Conservation (phyloP, 2,797 vertebrate genomes). For the Lycodopsis pacificus region DNA sequence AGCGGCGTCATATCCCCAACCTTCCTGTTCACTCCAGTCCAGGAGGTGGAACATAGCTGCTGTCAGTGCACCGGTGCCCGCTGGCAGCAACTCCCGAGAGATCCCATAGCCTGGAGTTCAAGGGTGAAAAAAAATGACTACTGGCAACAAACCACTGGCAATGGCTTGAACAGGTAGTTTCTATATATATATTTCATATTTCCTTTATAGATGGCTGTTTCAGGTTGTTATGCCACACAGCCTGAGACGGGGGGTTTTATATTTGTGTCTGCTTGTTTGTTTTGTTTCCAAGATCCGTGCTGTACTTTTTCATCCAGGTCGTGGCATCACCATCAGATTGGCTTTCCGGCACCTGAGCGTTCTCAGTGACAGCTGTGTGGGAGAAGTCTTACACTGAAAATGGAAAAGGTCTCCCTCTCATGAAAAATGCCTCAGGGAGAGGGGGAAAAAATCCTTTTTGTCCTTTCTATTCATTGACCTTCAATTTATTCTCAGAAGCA, state of each 20-base stretch:
- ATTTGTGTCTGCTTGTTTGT: slow-evolving; percentile 22
- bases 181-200: slow-evolving; percentile 23
- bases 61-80: slow-evolving; percentile 47
- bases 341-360: slow-evolving; percentile 16
- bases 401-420: slow-evolving; percentile 30
- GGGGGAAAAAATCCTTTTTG: neutral
- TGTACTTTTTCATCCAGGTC: slow-evolving; percentile 36
- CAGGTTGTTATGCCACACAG: neutral
- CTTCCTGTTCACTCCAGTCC: slow-evolving; percentile 53
- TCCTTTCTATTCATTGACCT: slow-evolving; percentile 36
- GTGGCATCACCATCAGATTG: slow-evolving; percentile 29
- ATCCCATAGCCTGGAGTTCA: slow-evolving; percentile 63
- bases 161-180: slow-evolving; percentile 25
- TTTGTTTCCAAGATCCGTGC: slow-evolving; percentile 18
- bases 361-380: slow-evolving; percentile 38
- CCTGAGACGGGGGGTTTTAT: neutral
- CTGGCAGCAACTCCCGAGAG: slow-evolving; percentile 62
- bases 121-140: slow-evolving; percentile 47
- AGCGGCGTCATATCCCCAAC: slow-evolving; percentile 55
- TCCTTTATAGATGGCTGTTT: slow-evolving; percentile 16
- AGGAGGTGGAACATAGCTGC: slow-evolving; percentile 61
- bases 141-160: slow-evolving; percentile 14
- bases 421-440: slow-evolving; percentile 21
- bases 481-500: slow-evolving; percentile 27
- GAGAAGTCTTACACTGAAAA: slow-evolving; percentile 28